phyloP scores from a whole-genome alignment of 2,888 invertebrate genomes.

The Barypeithes pellucidus region DNA sequence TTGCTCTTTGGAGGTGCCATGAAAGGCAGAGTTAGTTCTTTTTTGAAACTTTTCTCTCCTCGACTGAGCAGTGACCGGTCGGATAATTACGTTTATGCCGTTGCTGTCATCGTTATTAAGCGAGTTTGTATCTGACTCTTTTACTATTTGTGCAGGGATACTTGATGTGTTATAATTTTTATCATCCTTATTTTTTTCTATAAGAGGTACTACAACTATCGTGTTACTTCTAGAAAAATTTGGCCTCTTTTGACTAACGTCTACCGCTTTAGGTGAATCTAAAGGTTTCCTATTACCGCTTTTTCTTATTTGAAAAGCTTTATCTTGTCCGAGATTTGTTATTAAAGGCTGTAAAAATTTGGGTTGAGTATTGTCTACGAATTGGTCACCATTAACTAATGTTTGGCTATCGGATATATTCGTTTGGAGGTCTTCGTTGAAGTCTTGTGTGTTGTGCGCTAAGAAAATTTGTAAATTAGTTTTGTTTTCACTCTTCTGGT shows the following conservation, averaged over 20 bases:
- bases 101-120: constrained; percentile 7
- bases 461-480: constrained; percentile 77
- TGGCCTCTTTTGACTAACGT: constrained; percentile 35
- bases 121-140: constrained; percentile 1
- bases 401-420: constrained; percentile 25
- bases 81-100: constrained; percentile 61
- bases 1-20: constrained; percentile 59
- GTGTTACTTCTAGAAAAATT: constrained; percentile 55
- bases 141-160: neutral
- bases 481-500: constrained; percentile 63
- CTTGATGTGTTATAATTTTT: constrained; percentile 11
- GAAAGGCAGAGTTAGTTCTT: constrained; percentile 67
- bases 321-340: constrained; percentile 48
- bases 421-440: constrained; percentile 44
- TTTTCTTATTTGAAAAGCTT: constrained; percentile 58
- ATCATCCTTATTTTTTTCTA: constrained; percentile 56
- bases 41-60: constrained; percentile 67
- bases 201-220: constrained; percentile 63
- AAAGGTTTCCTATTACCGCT: constrained; percentile 29
- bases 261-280: constrained; percentile 42
- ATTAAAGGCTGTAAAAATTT: constrained; percentile 59
- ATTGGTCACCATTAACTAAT: constrained; percentile 29
- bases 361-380: constrained; percentile 47
- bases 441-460: constrained; percentile 70
- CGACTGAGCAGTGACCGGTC: constrained; percentile 64